phyloP scores from a whole-genome alignment of 2,797 vertebrate genomes.

The Stomatorhinus walkeri region DNA sequence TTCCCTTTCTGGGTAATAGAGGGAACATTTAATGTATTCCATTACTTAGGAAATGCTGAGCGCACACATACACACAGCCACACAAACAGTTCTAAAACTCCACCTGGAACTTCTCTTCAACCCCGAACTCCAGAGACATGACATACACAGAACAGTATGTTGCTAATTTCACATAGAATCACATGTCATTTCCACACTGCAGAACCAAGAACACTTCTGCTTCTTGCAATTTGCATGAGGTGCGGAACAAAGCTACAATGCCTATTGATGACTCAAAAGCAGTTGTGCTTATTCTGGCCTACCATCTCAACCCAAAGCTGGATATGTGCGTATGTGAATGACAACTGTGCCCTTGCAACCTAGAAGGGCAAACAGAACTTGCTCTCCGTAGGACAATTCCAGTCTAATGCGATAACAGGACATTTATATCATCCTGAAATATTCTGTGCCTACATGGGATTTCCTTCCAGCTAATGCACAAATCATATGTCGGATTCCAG shows the following conservation, averaged over 20 bases:
- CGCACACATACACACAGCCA: not conserved
- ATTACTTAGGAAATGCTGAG: not conserved
- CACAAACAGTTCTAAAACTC: not conserved
- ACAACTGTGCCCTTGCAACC: not conserved
- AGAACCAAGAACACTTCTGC: not conserved
- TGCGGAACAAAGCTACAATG: not conserved
- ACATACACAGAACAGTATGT: not conserved
- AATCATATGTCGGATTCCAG: not conserved
- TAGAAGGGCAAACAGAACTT: not conserved
- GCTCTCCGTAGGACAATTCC: not conserved
- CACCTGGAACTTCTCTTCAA: not conserved
- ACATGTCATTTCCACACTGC: not conserved
- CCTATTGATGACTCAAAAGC: not conserved
- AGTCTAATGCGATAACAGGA: not conserved
- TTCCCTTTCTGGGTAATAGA: not conserved
- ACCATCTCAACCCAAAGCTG: not conserved
- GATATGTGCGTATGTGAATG: not conserved
- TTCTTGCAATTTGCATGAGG: not conserved
- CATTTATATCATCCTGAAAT: not conserved
- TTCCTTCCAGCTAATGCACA: not conserved
- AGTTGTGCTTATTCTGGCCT: not conserved
- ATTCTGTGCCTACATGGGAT: not conserved
- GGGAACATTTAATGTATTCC: not conserved
- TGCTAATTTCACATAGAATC: not conserved
- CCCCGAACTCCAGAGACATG: not conserved